Evolutionary conservation across 2,888 invertebrate species (phyloP).

Genomic region (Plagodis pulveraria): DNA sequence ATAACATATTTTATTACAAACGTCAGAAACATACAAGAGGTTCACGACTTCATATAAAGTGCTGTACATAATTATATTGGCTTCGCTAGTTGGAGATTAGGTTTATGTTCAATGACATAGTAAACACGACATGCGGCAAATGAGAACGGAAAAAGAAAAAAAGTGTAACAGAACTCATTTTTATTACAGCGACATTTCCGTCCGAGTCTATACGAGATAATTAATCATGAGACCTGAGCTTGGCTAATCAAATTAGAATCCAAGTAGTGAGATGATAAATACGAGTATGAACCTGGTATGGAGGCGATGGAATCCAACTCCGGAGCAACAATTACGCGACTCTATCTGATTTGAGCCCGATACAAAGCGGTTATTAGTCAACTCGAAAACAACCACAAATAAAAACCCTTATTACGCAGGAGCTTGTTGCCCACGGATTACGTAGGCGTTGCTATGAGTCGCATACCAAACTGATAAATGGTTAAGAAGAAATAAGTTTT

Average conservation of each 20-base stretch:
- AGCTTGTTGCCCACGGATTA: conserved; percentile 25
- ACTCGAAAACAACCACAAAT: conserved; percentile 39
- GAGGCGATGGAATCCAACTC: conserved; percentile 43
- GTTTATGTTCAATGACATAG: conserved; percentile 56
- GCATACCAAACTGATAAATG: not conserved
- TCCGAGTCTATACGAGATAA: conserved; percentile 61
- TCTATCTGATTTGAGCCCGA: conserved; percentile 46
- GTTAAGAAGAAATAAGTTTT: not conserved
- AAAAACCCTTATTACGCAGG: conserved; percentile 40
- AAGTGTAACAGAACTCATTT: conserved; percentile 65
- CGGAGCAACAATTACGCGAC: conserved; percentile 54
- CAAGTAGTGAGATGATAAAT: conserved; percentile 58
- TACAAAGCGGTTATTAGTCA: conserved; percentile 45
- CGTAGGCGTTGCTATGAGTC: not conserved
- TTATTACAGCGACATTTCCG: conserved; percentile 73
- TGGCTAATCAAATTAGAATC: conserved; percentile 70
- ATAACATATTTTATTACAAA: conserved; percentile 26
- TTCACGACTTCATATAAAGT: conserved; percentile 33
- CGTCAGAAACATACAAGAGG: conserved; percentile 29
- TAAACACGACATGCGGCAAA: conserved; percentile 56
- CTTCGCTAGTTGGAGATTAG: conserved; percentile 41
- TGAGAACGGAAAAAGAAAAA: conserved; percentile 69
- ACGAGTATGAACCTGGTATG: conserved; percentile 54
- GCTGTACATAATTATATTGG: conserved; percentile 22
- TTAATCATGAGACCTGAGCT: conserved; percentile 59